Evolutionary conservation across 2,113 vertebrate genomes (phyloP).

Genomic region (Sterna hirundo): DNA sequence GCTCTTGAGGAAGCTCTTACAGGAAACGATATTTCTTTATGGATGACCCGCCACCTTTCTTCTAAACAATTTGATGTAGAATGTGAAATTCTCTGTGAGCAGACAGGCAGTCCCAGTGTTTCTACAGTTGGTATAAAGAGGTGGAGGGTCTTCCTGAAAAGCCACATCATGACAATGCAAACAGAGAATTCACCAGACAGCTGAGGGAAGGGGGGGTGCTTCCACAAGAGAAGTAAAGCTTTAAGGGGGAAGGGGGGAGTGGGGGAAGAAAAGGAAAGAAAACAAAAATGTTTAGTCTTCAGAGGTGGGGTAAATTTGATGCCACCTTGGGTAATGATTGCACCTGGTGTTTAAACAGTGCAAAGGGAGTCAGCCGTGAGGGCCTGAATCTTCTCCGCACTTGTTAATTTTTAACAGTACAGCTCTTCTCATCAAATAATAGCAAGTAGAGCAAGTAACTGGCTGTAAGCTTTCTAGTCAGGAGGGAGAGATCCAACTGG

Average conservation of each 20-base stretch:
- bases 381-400: not conserved
- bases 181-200: not conserved
- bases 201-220: not conserved
- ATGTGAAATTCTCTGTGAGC: not conserved
- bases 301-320: not conserved
- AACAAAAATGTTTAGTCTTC: not conserved
- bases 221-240: not conserved
- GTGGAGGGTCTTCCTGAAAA: not conserved
- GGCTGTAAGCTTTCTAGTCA: not conserved
- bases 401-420: not conserved
- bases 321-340: not conserved
- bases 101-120: not conserved
- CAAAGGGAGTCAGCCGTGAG: not conserved
- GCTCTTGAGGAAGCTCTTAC: not conserved
- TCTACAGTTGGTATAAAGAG: not conserved
- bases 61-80: not conserved
- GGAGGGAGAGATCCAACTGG: not conserved
- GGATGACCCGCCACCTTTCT: not conserved
- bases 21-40: not conserved
- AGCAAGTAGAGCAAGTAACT: not conserved
- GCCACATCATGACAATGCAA: not conserved
- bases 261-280: not conserved
- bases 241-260: not conserved
- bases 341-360: not conserved
- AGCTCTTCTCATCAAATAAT: not conserved